A percentile compares a stretch with the other conserved stretches of the same genome.
phyloP scores from a whole-genome alignment of 2,113 vertebrate genomes.

The Cyanoderma ruficeps region DNA sequence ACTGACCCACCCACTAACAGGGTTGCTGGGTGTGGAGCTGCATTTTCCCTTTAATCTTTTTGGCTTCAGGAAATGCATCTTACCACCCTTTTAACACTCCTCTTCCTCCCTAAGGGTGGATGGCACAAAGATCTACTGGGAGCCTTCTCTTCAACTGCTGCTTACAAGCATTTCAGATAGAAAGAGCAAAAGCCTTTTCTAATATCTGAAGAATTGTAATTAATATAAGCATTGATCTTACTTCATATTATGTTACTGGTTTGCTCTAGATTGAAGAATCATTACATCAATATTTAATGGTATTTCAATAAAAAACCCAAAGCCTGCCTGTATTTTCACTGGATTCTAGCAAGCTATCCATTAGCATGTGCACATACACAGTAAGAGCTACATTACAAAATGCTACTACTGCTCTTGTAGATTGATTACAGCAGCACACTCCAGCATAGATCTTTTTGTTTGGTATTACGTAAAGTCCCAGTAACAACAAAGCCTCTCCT shows the following conservation, averaged over 20 bases:
- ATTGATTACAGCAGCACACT: neutral
- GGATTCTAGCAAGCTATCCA: neutral
- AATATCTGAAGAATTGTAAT: neutral
- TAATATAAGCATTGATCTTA: neutral
- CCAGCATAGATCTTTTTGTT: fast-evolving
- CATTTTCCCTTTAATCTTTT: neutral
- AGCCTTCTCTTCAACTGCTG: neutral
- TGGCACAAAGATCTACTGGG: neutral
- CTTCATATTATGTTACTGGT: neutral
- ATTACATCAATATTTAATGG: neutral
- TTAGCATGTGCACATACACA: neutral
- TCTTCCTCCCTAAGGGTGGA: neutral
- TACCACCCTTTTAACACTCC: neutral
- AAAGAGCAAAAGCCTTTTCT: neutral
- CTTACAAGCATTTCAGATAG: neutral
- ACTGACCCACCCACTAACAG: neutral
- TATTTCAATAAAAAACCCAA: neutral
- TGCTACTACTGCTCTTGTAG: neutral
- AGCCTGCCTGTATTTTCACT: neutral
- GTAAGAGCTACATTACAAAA: neutral
- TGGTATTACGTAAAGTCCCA: neutral
- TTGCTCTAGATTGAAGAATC: neutral
- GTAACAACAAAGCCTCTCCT: neutral
- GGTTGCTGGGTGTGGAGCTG: neutral
- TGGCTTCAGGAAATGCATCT: neutral